Evolutionary conservation across 2,888 invertebrate species (phyloP), one percentile per base, ranked within the genome.

Genomic region (Acronicta aceris): DNA sequence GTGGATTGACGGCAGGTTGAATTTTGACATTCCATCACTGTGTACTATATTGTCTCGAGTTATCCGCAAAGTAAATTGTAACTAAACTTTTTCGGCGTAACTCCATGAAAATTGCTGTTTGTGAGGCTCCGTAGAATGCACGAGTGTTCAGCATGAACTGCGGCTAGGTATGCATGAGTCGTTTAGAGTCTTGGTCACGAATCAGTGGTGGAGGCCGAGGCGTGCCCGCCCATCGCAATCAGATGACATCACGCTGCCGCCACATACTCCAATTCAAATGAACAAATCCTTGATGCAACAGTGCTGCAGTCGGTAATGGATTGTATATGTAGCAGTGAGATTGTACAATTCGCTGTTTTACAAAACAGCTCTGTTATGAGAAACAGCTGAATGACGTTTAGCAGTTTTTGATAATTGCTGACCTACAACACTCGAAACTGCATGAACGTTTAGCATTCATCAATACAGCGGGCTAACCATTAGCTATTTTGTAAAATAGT

Each of bases 171-270:
- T 86, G 85, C 85, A 84, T 72, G 79, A 86, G 83, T 83, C 84
- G 85, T 85, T 87, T 79, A 82, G 68, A 85, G 85, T 81, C 84
- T 83, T 81, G 83, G 85, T 88, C 89, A 83, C 89, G 86, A 88
- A 82, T 85, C 79, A 81, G 74, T 83, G 76, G 74, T 81, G 78
- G 81, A 81, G 82, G 78, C 81, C 81, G 84, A 81, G 85, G 83
- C 88, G 86, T 85, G 86, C 86, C 87, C 86, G 88, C 84, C 87
- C 89, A 87, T 87, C 83, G 89, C 88, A 86, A 90, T 86, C 86
- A 81, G 85, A 88, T 91, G 91, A 92, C 90, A 92, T 92, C 91
- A 92, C 86, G 82, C 81, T 71, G 66, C 76, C 70, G 71, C 71
- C 65, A 75, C 69, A 77, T 76, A 74, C 78, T 81, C 74, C 78